A percentile compares a stretch with the other conserved stretches of the same genome.
These are phyloP conservation scores for Aricia artaxerxes DNA, from an alignment of 2,888 invertebrate genomes.

Conservation along the genomic window DNA sequence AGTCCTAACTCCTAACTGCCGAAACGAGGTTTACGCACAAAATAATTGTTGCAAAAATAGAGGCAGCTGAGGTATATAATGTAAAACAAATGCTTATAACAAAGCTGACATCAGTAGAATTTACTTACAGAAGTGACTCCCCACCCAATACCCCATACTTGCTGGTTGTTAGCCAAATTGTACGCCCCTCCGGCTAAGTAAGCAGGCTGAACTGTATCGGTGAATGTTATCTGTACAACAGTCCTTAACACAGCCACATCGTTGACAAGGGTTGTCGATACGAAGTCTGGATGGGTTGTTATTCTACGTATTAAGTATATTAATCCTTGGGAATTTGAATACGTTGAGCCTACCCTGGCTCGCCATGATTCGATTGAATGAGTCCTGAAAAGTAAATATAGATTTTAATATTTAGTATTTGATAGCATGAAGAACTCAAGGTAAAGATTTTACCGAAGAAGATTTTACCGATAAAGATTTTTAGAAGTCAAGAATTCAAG, in stretches of 20 bases:
- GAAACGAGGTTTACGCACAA: too few relatives aligned
- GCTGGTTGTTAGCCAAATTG: slow-evolving; percentile 47
- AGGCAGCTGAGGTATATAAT: too few relatives aligned
- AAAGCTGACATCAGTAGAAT: not conserved
- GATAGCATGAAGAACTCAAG: too few relatives aligned
- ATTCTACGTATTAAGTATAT: slow-evolving; percentile 54
- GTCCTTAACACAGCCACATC: slow-evolving; percentile 61
- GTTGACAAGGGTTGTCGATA: slow-evolving; percentile 45
- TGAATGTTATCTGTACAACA: slow-evolving; percentile 46
- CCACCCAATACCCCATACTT: slow-evolving; percentile 63
- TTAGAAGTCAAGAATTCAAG: too few relatives aligned
- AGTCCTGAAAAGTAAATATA: slow-evolving; percentile 44
- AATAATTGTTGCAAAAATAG: too few relatives aligned
- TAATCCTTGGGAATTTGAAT: slow-evolving; percentile 51
- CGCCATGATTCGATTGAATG: slow-evolving; percentile 57
- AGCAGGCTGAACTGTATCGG: slow-evolving; percentile 50
- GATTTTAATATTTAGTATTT: not conserved
- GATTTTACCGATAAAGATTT: too few relatives aligned
- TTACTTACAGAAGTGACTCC: slow-evolving; percentile 56
- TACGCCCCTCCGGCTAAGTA: slow-evolving; percentile 54
- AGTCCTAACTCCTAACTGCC: too few relatives aligned
- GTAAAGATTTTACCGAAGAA: too few relatives aligned
- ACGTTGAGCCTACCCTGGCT: slow-evolving; percentile 57
- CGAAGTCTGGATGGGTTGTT: slow-evolving; percentile 53
- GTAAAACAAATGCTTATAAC: too few relatives aligned